Conservation (phyloP, 2,113 vertebrate species). For the Cardinalis cardinalis region DNA sequence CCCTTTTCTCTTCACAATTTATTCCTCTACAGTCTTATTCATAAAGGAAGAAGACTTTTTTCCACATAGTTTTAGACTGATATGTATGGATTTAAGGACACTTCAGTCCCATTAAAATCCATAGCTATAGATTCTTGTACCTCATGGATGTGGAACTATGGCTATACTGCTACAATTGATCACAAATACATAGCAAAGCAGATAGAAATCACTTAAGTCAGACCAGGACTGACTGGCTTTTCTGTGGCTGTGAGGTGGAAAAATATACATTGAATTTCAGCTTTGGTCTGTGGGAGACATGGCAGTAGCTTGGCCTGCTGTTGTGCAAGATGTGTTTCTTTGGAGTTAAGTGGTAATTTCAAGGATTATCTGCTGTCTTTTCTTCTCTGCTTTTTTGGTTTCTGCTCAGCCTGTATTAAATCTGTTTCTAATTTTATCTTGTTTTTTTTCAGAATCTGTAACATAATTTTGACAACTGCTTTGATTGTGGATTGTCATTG, state of each 20-base stretch:
- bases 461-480: background rate
- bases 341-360: background rate
- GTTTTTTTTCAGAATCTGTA: background rate
- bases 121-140: background rate
- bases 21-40: background rate
- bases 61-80: background rate
- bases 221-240: background rate
- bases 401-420: background rate
- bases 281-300: background rate
- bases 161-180: background rate
- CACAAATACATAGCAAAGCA: background rate
- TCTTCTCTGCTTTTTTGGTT: background rate
- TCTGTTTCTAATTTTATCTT: background rate
- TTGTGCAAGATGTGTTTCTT: background rate
- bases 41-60: background rate
- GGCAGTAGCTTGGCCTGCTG: background rate
- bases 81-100: background rate
- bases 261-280: background rate
- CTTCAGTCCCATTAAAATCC: background rate
- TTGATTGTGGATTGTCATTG: slow-evolving; percentile 17
- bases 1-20: background rate
- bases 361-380: background rate
- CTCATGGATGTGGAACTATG: background rate
- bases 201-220: background rate
- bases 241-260: background rate